Evolutionary conservation across 2,113 vertebrate genomes (phyloP), one percentile per base, ranked within the genome.

Genomic region (Petromus typicus): DNA sequence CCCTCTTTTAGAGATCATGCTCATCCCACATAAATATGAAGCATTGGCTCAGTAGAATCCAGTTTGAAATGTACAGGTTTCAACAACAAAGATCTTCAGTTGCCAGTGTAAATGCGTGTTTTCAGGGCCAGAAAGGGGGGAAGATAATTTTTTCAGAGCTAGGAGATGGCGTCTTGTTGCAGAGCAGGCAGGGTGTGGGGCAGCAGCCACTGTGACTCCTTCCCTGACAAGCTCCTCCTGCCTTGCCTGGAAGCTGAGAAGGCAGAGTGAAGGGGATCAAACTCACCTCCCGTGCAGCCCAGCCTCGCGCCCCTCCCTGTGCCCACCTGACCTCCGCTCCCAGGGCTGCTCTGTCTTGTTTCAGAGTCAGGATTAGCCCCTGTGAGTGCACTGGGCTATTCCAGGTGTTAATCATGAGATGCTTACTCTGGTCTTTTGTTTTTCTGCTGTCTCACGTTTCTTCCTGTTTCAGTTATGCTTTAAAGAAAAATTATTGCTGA

Each of bases 121-220:
- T 32, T 30, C n/a, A n/a, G 8, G 5, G 16, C 16, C 0, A 30
- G 37, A 7, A 1, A 48, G 22, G 11, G 3, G 56, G 13, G 4
- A 16, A 80, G 5, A 51, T 3, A 51, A 1, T 25, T 23, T 25
- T 43, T 64, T 7, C 34, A 12, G 20, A 54, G 7, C 6, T 40
- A 34, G 48, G 34, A 51, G 8, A 12, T 32, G 20, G 17, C 30
- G 23, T 48, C 32, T 89, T 40, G 67, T 1, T 23, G 43, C 18
- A 40, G 25, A 93, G 37, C 56, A 80, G 5, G 2, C 7, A 0
- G 9, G 27, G 5, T 4, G 3, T 16, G 56, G 5, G 22, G 22
- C 2, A 14, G 4, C 2, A 30, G 14, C 22, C 25, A 27, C 20
- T n/a, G 79, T 0, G 3, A 32, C 6, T 40, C 54, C 79, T 51